Conservation (phyloP, 1,140 invertebrate genomes). For the Meloidogyne hapla region DNA sequence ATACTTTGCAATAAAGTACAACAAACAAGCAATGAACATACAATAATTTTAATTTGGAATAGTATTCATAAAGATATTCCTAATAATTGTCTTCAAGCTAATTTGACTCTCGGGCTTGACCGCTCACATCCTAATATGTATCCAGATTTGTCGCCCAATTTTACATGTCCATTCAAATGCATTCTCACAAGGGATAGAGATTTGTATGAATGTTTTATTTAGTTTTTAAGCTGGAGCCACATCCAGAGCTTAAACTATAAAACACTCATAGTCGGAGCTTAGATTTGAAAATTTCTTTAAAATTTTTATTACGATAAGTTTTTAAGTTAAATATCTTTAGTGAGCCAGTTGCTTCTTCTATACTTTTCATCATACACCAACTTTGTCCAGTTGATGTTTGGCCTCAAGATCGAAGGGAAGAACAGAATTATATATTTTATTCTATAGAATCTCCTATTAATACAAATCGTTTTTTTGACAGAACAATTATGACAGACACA, state of each 20-base stretch:
- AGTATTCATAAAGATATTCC: no score
- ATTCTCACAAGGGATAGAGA: background rate
- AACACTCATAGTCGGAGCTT: no score
- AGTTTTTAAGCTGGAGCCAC: no score
- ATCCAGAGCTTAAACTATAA: no score
- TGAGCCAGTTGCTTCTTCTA: background rate
- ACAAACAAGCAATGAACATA: no score
- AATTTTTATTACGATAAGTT: no score
- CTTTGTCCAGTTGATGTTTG: background rate
- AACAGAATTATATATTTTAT: constrained; percentile 2
- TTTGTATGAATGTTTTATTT: background rate
- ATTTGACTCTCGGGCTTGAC: no score
- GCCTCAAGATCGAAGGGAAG: background rate
- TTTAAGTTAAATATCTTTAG: background rate
- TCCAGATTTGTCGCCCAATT: background rate
- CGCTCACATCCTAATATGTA: no score
- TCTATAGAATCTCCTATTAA: background rate
- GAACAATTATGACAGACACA: background rate
- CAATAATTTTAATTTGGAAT: no score
- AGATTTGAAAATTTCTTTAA: no score
- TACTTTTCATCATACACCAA: background rate
- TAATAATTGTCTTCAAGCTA: no score
- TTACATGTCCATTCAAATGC: background rate
- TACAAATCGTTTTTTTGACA: background rate
- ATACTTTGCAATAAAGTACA: no score